phyloP scores from a whole-genome alignment of 2,888 invertebrate species.

The Chloromyia formosa region DNA sequence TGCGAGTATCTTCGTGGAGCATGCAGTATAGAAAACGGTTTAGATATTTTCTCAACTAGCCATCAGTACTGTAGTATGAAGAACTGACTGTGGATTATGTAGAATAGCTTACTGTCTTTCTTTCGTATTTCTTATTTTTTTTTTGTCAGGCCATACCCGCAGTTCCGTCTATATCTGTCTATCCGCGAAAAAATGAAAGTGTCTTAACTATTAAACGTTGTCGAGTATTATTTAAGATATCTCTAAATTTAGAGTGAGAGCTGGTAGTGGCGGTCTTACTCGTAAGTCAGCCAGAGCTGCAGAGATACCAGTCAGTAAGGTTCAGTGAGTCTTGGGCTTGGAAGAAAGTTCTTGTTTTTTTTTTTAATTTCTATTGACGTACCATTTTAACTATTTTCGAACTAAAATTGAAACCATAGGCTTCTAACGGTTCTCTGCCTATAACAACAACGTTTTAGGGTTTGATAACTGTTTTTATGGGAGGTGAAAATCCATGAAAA shows the following conservation, averaged over 20 bases:
- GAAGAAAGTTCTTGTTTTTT: conserved; percentile 1
- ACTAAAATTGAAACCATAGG: too few relatives aligned
- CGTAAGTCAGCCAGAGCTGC: too few relatives aligned
- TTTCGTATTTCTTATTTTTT: background rate
- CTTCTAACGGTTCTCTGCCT: too few relatives aligned
- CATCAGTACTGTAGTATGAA: too few relatives aligned
- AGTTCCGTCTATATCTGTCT: background rate
- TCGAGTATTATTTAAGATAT: conserved; percentile 7
- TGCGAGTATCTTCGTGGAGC: background rate
- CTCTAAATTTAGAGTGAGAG: conserved; percentile 13
- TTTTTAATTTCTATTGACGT: background rate
- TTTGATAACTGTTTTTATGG: too few relatives aligned
- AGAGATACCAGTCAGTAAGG: too few relatives aligned
- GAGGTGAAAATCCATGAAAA: too few relatives aligned
- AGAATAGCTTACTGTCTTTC: background rate
- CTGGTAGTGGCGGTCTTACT: too few relatives aligned
- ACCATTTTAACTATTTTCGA: background rate
- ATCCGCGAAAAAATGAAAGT: conserved; percentile 29
- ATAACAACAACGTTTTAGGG: too few relatives aligned
- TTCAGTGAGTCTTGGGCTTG: background rate
- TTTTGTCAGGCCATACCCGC: background rate
- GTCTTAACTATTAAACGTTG: background rate
- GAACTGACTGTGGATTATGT: background rate
- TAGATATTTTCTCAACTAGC: too few relatives aligned
- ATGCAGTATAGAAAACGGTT: too few relatives aligned